phyloP scores from a whole-genome alignment of 2,113 vertebrate genomes.

The Eclectus roratus region DNA sequence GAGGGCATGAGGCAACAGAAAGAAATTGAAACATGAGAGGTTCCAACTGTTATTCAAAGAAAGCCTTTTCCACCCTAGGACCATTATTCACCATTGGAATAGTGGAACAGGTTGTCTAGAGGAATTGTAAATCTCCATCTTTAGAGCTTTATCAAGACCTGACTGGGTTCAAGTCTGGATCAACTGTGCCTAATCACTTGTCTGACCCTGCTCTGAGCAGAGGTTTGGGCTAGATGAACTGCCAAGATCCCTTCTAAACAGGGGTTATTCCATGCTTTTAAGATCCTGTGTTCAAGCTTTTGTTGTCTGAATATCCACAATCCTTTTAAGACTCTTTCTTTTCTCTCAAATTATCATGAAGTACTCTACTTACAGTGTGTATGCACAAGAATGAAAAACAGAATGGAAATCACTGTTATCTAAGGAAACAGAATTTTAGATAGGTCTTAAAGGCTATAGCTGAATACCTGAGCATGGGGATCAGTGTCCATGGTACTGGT shows the following conservation, averaged over 20 bases:
- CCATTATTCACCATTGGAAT: neutral
- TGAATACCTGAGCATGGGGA: neutral
- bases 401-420: neutral
- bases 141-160: neutral
- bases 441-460: neutral
- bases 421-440: neutral
- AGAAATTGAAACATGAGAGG: neutral
- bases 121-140: neutral
- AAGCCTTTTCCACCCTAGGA: neutral
- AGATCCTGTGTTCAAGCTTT: neutral
- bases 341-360: neutral
- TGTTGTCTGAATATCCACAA: neutral
- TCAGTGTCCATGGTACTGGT: rapidly evolving
- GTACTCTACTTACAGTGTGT: neutral
- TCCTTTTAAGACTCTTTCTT: neutral
- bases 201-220: neutral
- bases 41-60: neutral
- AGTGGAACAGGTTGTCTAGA: neutral
- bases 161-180: neutral
- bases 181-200: neutral
- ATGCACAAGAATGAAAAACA: neutral
- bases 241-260: neutral
- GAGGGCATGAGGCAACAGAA: neutral
- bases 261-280: neutral
- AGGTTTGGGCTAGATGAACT: neutral